phyloP scores from a whole-genome alignment of 2,797 vertebrate species.

The Hydrolagus colliei region DNA sequence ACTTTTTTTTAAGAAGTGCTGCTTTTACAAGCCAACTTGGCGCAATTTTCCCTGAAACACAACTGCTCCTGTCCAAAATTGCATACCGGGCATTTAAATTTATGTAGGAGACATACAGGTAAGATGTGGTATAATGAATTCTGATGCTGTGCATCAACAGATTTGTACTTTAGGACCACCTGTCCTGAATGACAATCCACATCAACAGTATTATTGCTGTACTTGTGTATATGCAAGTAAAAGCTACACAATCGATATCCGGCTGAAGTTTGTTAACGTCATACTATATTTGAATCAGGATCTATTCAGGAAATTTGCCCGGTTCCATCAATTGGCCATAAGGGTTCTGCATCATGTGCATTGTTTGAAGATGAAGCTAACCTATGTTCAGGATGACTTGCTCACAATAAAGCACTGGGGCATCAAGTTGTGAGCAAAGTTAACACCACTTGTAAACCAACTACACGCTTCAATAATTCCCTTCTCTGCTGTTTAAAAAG shows the following conservation, averaged over 20 bases:
- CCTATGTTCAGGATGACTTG: not conserved
- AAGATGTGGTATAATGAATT: not conserved
- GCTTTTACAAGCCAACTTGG: not conserved
- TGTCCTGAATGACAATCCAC: not conserved
- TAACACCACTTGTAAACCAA: not conserved
- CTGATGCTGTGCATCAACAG: not conserved
- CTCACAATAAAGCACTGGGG: not conserved
- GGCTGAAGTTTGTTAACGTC: not conserved
- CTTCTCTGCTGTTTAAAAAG: not conserved
- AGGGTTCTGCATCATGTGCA: not conserved
- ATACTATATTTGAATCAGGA: not conserved
- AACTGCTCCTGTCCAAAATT: too few relatives aligned
- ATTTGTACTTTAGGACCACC: not conserved
- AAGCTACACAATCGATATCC: not conserved
- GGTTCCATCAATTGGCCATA: not conserved
- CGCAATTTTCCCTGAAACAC: not conserved
- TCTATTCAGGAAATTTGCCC: not conserved
- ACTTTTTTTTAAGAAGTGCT: not conserved
- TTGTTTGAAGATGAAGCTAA: not conserved
- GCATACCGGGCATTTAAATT: not conserved
- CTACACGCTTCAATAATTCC: not conserved
- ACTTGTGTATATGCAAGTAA: not conserved
- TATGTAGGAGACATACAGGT: not conserved
- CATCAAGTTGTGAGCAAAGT: not conserved
- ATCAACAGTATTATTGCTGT: not conserved